These are phyloP conservation scores for Antheraea yamamai DNA, from an alignment of 2,888 invertebrate species.

Conservation along the genomic window DNA sequence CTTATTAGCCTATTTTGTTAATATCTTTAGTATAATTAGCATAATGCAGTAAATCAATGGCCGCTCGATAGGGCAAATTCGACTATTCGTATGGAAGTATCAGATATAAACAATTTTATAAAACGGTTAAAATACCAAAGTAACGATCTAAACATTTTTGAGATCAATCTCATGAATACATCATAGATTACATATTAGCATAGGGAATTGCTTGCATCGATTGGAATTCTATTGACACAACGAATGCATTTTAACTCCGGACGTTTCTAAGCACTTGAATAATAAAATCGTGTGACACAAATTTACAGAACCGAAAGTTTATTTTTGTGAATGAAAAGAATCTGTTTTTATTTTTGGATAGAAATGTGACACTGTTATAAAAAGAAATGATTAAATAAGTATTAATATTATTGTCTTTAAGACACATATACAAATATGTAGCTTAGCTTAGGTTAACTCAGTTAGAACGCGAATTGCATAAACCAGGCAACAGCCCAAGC, in stretches of 20 bases:
- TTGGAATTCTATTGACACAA: neutral
- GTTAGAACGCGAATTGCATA: no score
- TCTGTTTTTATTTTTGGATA: neutral
- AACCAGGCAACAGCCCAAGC: no score
- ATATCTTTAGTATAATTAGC: constrained; percentile 49
- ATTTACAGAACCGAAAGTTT: constrained; percentile 1
- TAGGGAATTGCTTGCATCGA: constrained; percentile 50
- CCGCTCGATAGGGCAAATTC: constrained; percentile 58
- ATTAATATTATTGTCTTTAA: neutral
- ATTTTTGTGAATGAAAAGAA: neutral
- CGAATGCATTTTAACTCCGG: neutral
- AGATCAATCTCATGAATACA: constrained; percentile 67
- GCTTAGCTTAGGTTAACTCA: no score
- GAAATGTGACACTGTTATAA: neutral
- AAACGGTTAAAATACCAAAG: constrained; percentile 64
- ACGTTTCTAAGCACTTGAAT: neutral
- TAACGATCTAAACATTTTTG: constrained; percentile 61
- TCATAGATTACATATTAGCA: constrained; percentile 59
- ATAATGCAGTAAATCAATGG: constrained; percentile 64
- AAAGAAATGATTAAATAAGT: neutral
- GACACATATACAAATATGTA: no score
- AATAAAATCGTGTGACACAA: neutral
- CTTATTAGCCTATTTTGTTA: constrained; percentile 50
- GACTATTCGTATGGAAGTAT: constrained; percentile 63
- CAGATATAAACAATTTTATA: constrained; percentile 58